Evolutionary conservation across 2,113 vertebrate genomes (phyloP).

Genomic region (Gracilinanus agilis): DNA sequence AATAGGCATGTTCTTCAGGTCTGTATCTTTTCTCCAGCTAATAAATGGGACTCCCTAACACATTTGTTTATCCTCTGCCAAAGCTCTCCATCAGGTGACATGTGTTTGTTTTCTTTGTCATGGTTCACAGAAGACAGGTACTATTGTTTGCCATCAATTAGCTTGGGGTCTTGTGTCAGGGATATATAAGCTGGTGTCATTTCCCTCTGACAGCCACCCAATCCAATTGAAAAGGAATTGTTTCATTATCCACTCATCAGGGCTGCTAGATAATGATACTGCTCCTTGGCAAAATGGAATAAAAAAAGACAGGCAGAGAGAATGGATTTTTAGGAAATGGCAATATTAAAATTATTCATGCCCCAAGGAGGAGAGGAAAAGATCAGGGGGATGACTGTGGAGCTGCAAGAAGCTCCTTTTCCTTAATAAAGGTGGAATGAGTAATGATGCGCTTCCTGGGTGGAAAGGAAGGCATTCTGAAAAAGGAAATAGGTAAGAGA

Average conservation of each 20-base stretch:
- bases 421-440: slow-evolving; percentile 37
- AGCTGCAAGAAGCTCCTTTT: slow-evolving; percentile 58
- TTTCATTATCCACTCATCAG: slow-evolving; percentile 74
- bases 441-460: not conserved
- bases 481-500: slow-evolving; percentile 17
- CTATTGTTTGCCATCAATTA: slow-evolving; percentile 76
- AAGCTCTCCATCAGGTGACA: slow-evolving; percentile 62
- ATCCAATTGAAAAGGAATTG: slow-evolving; percentile 62
- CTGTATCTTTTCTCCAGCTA: slow-evolving; percentile 59
- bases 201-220: slow-evolving; percentile 69
- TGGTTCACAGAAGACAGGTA: slow-evolving; percentile 55
- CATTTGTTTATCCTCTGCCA: slow-evolving; percentile 67
- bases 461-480: not conserved
- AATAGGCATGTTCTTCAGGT: slow-evolving; percentile 53
- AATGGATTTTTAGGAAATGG: slow-evolving; percentile 69
- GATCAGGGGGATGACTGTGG: slow-evolving; percentile 50
- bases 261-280: slow-evolving; percentile 66
- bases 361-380: slow-evolving; percentile 59
- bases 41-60: slow-evolving; percentile 55
- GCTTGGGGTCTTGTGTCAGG: slow-evolving; percentile 63
- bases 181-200: slow-evolving; percentile 47
- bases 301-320: slow-evolving; percentile 56
- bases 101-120: slow-evolving; percentile 66
- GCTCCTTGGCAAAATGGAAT: slow-evolving; percentile 22
- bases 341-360: slow-evolving; percentile 77